Evolutionary conservation across 2,113 vertebrate species (phyloP).

Genomic region (Prietella phreatophila): DNA sequence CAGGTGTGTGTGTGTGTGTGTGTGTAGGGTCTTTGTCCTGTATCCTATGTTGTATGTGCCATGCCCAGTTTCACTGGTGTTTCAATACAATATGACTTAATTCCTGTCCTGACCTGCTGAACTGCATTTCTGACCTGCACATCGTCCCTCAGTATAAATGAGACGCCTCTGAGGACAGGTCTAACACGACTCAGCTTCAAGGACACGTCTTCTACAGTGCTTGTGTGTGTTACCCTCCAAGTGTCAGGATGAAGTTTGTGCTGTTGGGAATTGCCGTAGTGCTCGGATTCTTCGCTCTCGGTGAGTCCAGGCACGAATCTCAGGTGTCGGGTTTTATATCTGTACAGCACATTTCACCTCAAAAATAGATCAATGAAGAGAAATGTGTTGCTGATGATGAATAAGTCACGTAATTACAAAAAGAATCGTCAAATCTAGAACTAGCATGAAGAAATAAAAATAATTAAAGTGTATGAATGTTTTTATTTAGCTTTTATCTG

Average conservation of each 20-base stretch:
- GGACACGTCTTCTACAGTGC: background rate
- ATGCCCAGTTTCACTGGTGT: background rate
- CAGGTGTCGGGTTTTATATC: background rate
- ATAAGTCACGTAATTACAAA: background rate
- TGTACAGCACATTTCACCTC: background rate
- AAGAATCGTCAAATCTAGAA: background rate
- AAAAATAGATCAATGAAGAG: background rate
- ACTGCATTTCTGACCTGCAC: too few species aligned
- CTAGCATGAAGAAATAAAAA: background rate
- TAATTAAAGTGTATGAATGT: too few species aligned
- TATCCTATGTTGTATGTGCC: background rate
- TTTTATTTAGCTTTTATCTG: background rate
- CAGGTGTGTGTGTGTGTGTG: too few species aligned
- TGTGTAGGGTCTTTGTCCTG: too few species aligned
- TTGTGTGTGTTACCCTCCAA: background rate
- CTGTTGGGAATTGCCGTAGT: conserved; percentile 55
- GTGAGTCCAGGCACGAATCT: conserved; percentile 56
- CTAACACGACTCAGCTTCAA: background rate
- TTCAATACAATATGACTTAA: too few species aligned
- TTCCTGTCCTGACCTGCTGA: too few species aligned
- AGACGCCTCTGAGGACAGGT: background rate
- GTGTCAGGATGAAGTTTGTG: conserved; percentile 61
- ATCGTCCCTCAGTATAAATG: background rate
- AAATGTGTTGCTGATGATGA: background rate
- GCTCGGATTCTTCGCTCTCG: conserved; percentile 58